Base-by-base conservation (phyloP, 2,113 vertebrate genomes). In the Dromas ardeola region DNA sequence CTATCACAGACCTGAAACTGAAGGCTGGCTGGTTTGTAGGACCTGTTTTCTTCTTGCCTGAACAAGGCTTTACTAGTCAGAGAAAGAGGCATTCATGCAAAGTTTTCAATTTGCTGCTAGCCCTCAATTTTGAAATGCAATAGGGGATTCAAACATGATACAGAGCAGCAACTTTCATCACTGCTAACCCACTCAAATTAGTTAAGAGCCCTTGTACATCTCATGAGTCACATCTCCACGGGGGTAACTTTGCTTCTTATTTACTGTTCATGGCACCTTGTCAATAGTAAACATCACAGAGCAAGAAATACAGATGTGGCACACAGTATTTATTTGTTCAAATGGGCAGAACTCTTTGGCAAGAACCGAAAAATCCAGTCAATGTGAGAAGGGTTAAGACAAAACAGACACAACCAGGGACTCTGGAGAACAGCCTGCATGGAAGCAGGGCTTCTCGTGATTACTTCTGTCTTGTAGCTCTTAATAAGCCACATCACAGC, bases 401-500 rank as follows among this genome's bases (percentile, higher is more conserved):
- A 81, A 29, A 97, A 87, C 66, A 87, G 81, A 84, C 42, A n/a
- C 78, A 82, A 29, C 13, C 65, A 66, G 86, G 56, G 84, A 59
- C 88, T 69, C 66, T 71, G 82, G 78, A 92, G 81, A 96, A 69
- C 81, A 82, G 70, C 21, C 83, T 21, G 21, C 29, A 52, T 25
- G 7, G 78, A 71, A 84, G 58, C 70, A 69, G 56, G 30, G 56
- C 17, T 95, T 81, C 83, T 88, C 77, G 23, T 61, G 81, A 94
- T 87, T 83, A 92, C 53, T 92, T 86, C 53, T 95, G 82, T 94
- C 86, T 86, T 88, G 76, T 53, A 95, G 56, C 50, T 87, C 78
- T 86, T 95, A 80, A 84, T 84, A 92, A 95, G 27, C 73, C 81
- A 79, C 88, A 87, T 88, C 88, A 86, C 61, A 95, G 91, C 69